Evolutionary conservation across 2,888 invertebrate genomes (phyloP).

Genomic region (Pristionchus mayeri): DNA sequence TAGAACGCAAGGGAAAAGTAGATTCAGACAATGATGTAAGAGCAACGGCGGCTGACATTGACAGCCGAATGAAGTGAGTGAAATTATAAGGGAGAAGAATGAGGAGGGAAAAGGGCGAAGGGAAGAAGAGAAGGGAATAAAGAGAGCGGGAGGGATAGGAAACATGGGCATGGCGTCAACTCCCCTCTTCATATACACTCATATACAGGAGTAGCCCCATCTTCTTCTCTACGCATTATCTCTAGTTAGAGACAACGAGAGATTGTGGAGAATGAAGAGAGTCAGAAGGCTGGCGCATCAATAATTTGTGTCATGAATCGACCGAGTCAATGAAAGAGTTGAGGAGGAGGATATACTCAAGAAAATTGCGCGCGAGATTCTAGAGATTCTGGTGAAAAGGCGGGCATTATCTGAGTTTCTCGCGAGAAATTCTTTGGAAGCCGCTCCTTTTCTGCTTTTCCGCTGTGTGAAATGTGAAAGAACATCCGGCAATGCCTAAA

Average conservation of each 20-base stretch:
- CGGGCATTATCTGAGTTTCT: too few relatives aligned
- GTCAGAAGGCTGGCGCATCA: background rate
- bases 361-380: too few relatives aligned
- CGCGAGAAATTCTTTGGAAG: too few relatives aligned
- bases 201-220: background rate
- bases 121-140: background rate
- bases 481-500: too few relatives aligned
- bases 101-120: background rate
- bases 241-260: background rate
- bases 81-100: background rate
- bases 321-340: too few relatives aligned
- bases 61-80: background rate
- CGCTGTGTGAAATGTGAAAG: too few relatives aligned
- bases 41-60: conserved; percentile 14
- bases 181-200: conserved; percentile 13
- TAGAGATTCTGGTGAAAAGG: too few relatives aligned
- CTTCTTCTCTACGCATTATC: background rate
- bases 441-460: too few relatives aligned
- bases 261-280: background rate
- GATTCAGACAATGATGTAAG: too few relatives aligned
- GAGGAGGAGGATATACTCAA: too few relatives aligned
- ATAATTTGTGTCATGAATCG: too few relatives aligned
- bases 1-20: too few relatives aligned
- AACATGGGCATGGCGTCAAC: conserved; percentile 9
- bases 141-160: background rate